Conservation (phyloP, 2,888 invertebrate genomes). For the Mesorhabditis sp. region DNA sequence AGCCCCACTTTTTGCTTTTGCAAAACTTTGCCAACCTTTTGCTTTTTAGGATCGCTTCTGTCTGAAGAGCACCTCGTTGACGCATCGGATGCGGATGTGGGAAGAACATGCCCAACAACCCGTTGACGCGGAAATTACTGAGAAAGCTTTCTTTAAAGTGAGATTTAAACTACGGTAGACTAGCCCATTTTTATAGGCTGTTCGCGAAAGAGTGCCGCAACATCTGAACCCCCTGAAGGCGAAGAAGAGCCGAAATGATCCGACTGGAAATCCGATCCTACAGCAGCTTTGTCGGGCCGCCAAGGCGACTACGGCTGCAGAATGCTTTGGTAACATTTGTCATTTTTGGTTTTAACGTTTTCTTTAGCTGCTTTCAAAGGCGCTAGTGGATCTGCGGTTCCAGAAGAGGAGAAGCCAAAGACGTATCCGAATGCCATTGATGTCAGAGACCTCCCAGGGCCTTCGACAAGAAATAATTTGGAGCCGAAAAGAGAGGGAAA, state of each 20-base stretch:
- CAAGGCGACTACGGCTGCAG: neutral
- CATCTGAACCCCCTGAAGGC: neutral
- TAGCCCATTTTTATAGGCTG: neutral
- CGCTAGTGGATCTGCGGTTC: too few relatives aligned
- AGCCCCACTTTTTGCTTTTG: constrained; percentile 2
- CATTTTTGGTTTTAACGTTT: neutral
- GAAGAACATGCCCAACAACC: constrained; percentile 73
- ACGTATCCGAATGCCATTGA: too few relatives aligned
- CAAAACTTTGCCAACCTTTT: neutral
- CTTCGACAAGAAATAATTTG: neutral
- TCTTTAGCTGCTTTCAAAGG: neutral
- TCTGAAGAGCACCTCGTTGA: constrained; percentile 76
- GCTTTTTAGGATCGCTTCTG: constrained; percentile 24
- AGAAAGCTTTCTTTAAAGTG: constrained; percentile 60
- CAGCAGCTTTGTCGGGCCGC: neutral
- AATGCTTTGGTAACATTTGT: neutral
- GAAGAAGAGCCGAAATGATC: neutral
- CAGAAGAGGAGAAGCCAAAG: too few relatives aligned
- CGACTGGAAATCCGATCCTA: neutral
- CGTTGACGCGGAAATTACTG: constrained; percentile 78
- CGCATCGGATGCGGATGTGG: constrained; percentile 83
- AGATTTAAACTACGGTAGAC: neutral
- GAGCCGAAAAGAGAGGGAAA: neutral
- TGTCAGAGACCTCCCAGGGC: neutral
- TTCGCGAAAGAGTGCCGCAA: neutral